A percentile compares a stretch with the other conserved stretches of the same genome.
Conservation (phyloP, 1,140 invertebrate genomes). For the Papilio polyxenes region DNA sequence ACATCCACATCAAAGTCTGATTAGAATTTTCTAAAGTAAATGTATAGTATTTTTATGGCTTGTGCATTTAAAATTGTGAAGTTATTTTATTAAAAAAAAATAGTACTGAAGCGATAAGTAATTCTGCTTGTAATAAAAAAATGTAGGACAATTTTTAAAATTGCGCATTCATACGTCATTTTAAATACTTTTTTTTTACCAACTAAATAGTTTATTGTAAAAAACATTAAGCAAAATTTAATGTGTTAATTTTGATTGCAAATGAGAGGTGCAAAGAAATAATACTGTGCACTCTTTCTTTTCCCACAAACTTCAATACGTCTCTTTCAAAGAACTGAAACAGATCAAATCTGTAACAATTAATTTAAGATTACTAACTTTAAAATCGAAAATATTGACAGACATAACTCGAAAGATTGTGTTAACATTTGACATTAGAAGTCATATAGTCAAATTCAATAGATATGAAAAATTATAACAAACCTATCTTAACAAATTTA, state of each 20-base stretch:
- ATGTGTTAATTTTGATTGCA: background rate
- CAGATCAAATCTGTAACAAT: background rate
- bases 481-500: no score
- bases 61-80: slow-evolving; percentile 15
- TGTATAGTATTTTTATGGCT: slow-evolving; percentile 27
- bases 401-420: background rate
- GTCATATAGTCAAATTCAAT: no score
- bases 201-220: background rate
- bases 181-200: background rate
- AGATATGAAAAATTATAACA: no score
- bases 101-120: background rate
- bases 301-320: background rate
- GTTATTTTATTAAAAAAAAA: slow-evolving; percentile 12
- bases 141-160: slow-evolving; percentile 18
- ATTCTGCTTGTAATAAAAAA: slow-evolving; percentile 14
- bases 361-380: background rate
- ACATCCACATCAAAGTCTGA: slow-evolving; percentile 25
- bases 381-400: background rate
- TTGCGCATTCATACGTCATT: background rate
- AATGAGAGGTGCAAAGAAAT: background rate
- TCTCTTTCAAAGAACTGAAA: background rate
- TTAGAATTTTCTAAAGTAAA: slow-evolving; percentile 18
- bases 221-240: background rate
- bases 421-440: no score
- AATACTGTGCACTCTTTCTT: background rate